Percentiles rank a stretch among this genome's conserved stretches.
Evolutionary conservation across 2,113 vertebrate genomes (phyloP).

Genomic region (Oenanthe melanoleuca): DNA sequence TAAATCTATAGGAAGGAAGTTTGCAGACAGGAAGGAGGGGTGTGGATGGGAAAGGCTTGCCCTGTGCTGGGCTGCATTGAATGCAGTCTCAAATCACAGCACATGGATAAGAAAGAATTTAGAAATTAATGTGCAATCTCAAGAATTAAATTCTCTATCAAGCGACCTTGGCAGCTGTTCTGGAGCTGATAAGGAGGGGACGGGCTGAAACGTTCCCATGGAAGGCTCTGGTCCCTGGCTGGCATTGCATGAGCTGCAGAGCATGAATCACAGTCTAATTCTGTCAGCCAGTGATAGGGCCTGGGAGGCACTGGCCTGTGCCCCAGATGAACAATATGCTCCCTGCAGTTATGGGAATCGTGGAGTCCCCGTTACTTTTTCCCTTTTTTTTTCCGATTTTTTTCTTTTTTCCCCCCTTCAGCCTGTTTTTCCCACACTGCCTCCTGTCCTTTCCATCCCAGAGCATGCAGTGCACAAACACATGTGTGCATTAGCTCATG

Average conservation of each 20-base stretch:
- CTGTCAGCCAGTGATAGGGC: conserved; percentile 75
- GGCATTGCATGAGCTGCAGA: conserved; percentile 74
- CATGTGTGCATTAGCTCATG: conserved; percentile 51
- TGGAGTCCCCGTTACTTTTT: background rate
- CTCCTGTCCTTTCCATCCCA: conserved; percentile 46
- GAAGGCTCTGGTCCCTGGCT: conserved; percentile 74
- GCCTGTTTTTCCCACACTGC: conserved; percentile 50
- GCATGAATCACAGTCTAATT: conserved; percentile 85
- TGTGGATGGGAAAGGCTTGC: conserved; percentile 76
- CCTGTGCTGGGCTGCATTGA: conserved; percentile 54
- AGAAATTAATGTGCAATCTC: conserved; percentile 76
- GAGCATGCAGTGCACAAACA: conserved; percentile 11
- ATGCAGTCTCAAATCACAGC: conserved; percentile 50
- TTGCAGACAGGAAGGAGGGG: conserved; percentile 76
- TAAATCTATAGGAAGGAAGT: conserved; percentile 78
- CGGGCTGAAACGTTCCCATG: conserved; percentile 72
- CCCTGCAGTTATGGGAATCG: conserved; percentile 75
- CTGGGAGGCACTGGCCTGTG: conserved; percentile 63
- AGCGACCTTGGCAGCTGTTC: conserved; percentile 75
- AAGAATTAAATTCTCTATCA: conserved; percentile 75
- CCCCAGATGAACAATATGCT: conserved; percentile 58
- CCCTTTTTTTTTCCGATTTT: background rate
- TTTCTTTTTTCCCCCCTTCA: background rate
- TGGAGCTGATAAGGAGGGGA: conserved; percentile 77
- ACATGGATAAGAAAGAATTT: conserved; percentile 74